Conservation (phyloP, 2,888 invertebrate species). For the Nowickia ferox region DNA sequence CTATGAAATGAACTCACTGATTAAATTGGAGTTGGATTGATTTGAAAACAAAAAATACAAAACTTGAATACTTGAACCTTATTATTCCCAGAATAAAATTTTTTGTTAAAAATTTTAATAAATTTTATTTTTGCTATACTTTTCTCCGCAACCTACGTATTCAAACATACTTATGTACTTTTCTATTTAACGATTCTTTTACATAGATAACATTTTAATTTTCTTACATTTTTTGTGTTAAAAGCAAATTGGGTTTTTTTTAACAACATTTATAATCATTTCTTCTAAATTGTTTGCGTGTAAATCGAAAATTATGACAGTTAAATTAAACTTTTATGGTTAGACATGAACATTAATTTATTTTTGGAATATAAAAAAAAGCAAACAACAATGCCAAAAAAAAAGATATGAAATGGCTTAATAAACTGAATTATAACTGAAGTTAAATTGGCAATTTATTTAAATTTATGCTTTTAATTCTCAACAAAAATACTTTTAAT, state of each 20-base stretch:
- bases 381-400: neutral
- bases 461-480: constrained; percentile 47
- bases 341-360: constrained; percentile 19
- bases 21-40: no score
- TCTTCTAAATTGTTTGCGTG: constrained; percentile 49
- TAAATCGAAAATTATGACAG: constrained; percentile 54
- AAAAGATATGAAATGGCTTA: constrained; percentile 35
- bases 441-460: constrained; percentile 69
- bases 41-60: no score
- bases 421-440: constrained; percentile 56
- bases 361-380: constrained; percentile 3
- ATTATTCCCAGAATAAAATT: no score
- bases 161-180: no score
- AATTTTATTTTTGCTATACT: no score
- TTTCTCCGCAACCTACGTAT: no score
- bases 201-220: neutral
- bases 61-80: no score
- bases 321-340: constrained; percentile 38
- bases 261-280: constrained; percentile 50
- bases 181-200: neutral
- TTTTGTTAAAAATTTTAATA: no score
- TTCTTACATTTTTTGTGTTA: constrained; percentile 13
- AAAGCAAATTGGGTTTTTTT: constrained; percentile 29
- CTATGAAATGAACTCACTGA: no score
- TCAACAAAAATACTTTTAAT: constrained; percentile 12